Evolutionary conservation across 2,797 vertebrate genomes (phyloP), one percentile per base, ranked within the genome.

Genomic region (Cyprinodon diabolis): DNA sequence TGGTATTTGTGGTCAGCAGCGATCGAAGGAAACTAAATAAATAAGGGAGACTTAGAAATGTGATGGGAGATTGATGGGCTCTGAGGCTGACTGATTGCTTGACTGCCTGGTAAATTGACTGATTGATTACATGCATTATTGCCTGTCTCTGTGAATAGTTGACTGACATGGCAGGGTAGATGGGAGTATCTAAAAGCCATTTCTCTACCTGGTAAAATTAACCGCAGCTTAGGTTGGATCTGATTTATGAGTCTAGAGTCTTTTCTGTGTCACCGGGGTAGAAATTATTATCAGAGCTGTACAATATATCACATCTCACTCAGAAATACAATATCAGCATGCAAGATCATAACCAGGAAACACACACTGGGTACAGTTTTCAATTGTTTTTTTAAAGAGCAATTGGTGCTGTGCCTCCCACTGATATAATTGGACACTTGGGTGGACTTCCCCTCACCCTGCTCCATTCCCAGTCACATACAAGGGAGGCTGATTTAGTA

Each of bases 51-150:
- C 65, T 71, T 55, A 72, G 65, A 74, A 60, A 65, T 74, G 77
- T 52, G 73, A 66, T 49, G 74, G 57, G 71, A 76, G 73, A 5
- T 55, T 66, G 72, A 80, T 63, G 60, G 37, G 60, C 43, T 43
- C 57, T 66, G 73, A 58, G 56, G 66, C 45, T 69, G 84, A 87
- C 77, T 86, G 87, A 85, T 86, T 79, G 54, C 65, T 72, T 84
- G 74, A 80, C 72, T 62, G 51, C 43, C 52, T 55, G 75, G 21
- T 55, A 78, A 80, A 87, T 72, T 87, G 78, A 86, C 67, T 85
- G 80, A 87, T 75, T 91, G 85, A 89, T 89, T 81, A 72, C 84
- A 83, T 66, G 68, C 47, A 72, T 83, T 74, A 86, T 81, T 69
- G 74, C 57, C 40, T 66, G 48, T 70, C 63, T 69, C 58, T 30